These are phyloP conservation scores for Porites cylindrica DNA, from an alignment of 92 coral and sea anemone species.

Conservation along the genomic window DNA sequence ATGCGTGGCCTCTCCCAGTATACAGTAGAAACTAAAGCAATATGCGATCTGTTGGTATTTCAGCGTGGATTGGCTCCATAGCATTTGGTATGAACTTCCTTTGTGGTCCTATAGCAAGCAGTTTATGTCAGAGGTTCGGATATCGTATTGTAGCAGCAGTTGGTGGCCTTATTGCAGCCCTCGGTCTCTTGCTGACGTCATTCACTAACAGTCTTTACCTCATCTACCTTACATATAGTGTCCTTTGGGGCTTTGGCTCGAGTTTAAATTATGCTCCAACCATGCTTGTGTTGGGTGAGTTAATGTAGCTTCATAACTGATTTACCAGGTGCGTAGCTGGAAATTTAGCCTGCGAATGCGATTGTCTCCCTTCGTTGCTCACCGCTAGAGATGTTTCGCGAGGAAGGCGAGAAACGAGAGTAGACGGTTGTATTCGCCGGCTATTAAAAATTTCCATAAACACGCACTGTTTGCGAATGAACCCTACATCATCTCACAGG, in stretches of 20 bases:
- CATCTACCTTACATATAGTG: slow-evolving; percentile 87
- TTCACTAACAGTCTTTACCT: slow-evolving; percentile 80
- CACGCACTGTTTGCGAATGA: too few species aligned
- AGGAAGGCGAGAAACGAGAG: too few species aligned
- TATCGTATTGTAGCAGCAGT: slow-evolving; percentile 81
- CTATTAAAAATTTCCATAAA: too few species aligned
- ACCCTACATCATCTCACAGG: too few species aligned
- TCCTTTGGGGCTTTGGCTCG: slow-evolving; percentile 93
- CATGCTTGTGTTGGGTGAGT: slow-evolving; percentile 85
- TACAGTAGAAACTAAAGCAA: too few species aligned
- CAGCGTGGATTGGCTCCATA: slow-evolving; percentile 96
- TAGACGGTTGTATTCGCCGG: too few species aligned
- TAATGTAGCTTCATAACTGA: too few species aligned
- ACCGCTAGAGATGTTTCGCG: too few species aligned
- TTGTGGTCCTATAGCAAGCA: slow-evolving; percentile 89
- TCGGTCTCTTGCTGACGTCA: slow-evolving; percentile 93
- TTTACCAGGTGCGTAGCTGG: background rate
- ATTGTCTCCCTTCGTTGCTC: too few species aligned
- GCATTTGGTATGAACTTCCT: slow-evolving; percentile 94
- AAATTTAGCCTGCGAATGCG: background rate
- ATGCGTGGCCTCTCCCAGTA: too few species aligned
- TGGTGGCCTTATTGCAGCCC: slow-evolving; percentile 80
- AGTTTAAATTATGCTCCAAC: slow-evolving; percentile 93
- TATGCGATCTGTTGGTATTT: background rate
- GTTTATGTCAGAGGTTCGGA: slow-evolving; percentile 82